Evolutionary conservation across 2,888 invertebrate genomes (phyloP), one percentile per base, ranked within the genome.

Genomic region (Anoplius nigerrimus): DNA sequence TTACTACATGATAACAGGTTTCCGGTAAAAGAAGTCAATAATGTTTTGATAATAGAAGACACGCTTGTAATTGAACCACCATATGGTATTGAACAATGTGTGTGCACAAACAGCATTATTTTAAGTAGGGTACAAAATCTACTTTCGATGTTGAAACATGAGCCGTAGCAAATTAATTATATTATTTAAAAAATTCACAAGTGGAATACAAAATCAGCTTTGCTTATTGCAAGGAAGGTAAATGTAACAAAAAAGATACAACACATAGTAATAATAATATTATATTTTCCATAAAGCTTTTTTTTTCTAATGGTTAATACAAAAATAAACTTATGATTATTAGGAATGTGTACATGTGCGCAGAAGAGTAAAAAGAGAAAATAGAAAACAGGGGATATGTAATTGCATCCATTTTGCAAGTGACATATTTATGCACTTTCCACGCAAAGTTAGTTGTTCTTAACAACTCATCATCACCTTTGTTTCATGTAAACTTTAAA

Each of bases 1-100:
- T 65, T 84, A 46, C 72, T 89, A 16, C 20, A 68, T 16, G 76
- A 87, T 65, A 88, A 86, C 78, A 82, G 83, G 42, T 84, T 89
- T 66, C 83, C 86, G 3, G 78, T 89, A 3, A 79, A 60, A 18
- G 88, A 88, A 66, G 78, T 81, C 15, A 71, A 85, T 57, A 80
- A 78, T 21, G 56, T 85, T 27, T 69, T 89, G n/a, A 70, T 71
- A 16, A 84, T 88, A 15, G 79, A 84, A 63, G 82, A 85, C 34
- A 78, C 78, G 4, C 71, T 88, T 13, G 71, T 76, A 2, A 87
- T 89, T 70, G 81, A 87, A 64, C 87, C 88, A 13, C 89, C 89
- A 2, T 89, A 89, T 55, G 73, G 75, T 6, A 51, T 72, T 2
- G 82, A 86, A 22, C 81, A 86, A 68, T 88, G 87, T 34, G 66